Conservation (phyloP, 2,888 invertebrate species). For the Dynastes maya region DNA sequence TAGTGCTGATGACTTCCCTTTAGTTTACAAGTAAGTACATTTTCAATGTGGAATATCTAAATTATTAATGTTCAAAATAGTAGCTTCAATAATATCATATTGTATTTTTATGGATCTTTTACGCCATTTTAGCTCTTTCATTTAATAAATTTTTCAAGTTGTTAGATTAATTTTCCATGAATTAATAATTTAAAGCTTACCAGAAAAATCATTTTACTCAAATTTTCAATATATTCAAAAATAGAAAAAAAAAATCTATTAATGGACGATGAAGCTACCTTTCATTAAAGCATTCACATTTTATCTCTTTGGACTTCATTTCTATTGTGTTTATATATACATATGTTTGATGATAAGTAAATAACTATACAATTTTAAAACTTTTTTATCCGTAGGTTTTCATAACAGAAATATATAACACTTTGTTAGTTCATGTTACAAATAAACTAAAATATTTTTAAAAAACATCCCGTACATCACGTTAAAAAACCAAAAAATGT, state of each 20-base stretch:
- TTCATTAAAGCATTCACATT: neutral
- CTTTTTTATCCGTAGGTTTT: constrained; percentile 59
- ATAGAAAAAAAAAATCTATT: no score
- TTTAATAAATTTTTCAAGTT: neutral
- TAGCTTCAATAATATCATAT: constrained; percentile 11
- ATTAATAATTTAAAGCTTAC: neutral
- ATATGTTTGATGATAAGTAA: constrained; percentile 29
- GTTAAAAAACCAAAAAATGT: constrained; percentile 58
- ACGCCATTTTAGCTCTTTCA: neutral
- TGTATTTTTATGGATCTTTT: neutral
- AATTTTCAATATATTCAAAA: neutral
- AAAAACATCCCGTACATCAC: constrained; percentile 55
- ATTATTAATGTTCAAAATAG: neutral
- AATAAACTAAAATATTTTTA: constrained; percentile 59
- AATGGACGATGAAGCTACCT: constrained; percentile 15
- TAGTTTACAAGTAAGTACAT: constrained; percentile 87
- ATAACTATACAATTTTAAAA: constrained; percentile 53
- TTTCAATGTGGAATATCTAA: neutral
- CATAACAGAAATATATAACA: constrained; percentile 54
- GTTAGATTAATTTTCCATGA: neutral
- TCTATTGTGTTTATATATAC: neutral
- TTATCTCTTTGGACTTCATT: neutral
- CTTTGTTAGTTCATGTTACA: constrained; percentile 59
- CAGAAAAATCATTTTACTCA: neutral
- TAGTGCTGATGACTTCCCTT: constrained; percentile 86